A percentile compares a stretch with the other conserved stretches of the same genome.
phyloP scores from a whole-genome alignment of 2,113 vertebrate genomes.

The Monarcha castaneiventris region DNA sequence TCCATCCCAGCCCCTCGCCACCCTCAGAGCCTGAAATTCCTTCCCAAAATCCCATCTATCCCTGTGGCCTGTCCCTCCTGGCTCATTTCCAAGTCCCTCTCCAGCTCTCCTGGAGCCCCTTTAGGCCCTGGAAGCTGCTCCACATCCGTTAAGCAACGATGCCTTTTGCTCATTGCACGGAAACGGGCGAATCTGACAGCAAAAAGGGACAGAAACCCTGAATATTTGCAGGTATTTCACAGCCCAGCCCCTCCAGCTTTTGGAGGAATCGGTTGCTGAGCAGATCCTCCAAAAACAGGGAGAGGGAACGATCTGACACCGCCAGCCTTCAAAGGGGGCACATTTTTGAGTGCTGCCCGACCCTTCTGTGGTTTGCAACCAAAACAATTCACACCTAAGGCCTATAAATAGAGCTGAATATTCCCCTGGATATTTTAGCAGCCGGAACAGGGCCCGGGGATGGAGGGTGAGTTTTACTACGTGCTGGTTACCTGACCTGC shows the following conservation, averaged over 20 bases:
- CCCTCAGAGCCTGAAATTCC: not conserved
- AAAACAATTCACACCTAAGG: constrained; percentile 58
- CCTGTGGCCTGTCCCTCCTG: not conserved
- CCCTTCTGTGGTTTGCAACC: constrained; percentile 12
- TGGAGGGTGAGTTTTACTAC: not conserved
- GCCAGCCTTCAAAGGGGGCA: not conserved
- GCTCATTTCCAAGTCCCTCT: not conserved
- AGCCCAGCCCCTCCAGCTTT: not conserved
- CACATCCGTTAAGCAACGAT: accelerated
- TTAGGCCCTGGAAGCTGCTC: not conserved
- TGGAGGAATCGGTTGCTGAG: not conserved
- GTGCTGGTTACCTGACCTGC: constrained; percentile 52
- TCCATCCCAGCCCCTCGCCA: not conserved
- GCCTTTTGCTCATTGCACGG: not conserved
- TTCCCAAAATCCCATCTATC: not conserved
- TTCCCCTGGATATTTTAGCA: constrained; percentile 25
- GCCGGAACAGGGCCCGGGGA: constrained; percentile 40
- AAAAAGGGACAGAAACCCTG: not conserved
- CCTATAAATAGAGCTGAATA: constrained; percentile 41
- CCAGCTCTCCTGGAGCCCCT: not conserved
- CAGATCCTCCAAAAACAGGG: not conserved
- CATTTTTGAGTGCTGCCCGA: not conserved
- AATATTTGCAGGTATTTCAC: not conserved
- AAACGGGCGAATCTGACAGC: accelerated
- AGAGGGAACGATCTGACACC: not conserved